Conservation (phyloP, 2,888 invertebrate genomes). For the Parasteatoda lunata region DNA sequence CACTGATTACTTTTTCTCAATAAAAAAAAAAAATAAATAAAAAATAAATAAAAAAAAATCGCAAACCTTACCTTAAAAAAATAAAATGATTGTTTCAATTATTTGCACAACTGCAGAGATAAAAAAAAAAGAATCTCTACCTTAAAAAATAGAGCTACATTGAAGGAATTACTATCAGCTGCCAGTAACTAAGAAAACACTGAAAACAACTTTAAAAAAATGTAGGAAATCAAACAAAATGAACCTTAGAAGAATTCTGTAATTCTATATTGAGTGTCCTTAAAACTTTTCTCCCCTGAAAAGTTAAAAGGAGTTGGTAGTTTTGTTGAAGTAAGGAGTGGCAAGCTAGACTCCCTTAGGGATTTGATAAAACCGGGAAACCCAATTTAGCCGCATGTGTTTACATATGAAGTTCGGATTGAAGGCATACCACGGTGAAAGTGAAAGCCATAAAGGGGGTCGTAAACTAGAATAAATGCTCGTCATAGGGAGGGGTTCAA, state of each 20-base stretch:
- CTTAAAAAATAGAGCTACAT: constrained; percentile 6
- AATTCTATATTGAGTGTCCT: constrained; percentile 37
- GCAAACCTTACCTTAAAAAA: too few relatives aligned
- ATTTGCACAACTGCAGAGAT: too few relatives aligned
- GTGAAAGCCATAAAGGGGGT: constrained; percentile 12
- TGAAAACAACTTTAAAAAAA: not conserved
- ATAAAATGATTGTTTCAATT: too few relatives aligned
- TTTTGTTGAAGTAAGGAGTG: constrained; percentile 27
- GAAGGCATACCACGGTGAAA: constrained; percentile 21
- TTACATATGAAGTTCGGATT: constrained; percentile 47
- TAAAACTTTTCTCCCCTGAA: constrained; percentile 24
- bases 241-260: constrained; percentile 8
- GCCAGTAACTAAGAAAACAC: not conserved
- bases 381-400: constrained; percentile 50
- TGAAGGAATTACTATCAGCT: constrained; percentile 11
- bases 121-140: too few relatives aligned
- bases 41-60: too few relatives aligned
- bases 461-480: constrained; percentile 44
- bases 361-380: constrained; percentile 39
- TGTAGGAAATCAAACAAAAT: not conserved
- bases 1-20: too few relatives aligned
- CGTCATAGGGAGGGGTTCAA: constrained; percentile 6
- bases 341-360: constrained; percentile 15
- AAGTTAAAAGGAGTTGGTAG: constrained; percentile 53
- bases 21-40: too few relatives aligned